A percentile compares a stretch with the other conserved stretches of the same genome.
phyloP scores from a whole-genome alignment of 2,888 invertebrate genomes.

The Anarsia innoxiella region DNA sequence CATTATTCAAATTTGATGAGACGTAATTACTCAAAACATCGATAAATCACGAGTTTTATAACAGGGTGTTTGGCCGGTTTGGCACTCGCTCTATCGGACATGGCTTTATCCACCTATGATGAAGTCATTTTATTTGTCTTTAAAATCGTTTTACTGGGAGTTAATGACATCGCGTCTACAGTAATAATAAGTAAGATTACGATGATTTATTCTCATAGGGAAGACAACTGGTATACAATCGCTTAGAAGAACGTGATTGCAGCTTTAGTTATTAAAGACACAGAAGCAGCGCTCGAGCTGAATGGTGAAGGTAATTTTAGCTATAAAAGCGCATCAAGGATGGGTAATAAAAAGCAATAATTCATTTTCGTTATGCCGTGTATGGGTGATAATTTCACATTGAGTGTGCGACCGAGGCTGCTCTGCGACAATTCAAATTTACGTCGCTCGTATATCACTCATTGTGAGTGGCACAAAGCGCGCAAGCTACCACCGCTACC shows the following conservation, averaged over 20 bases:
- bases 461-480: slow-evolving; percentile 69
- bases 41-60: slow-evolving; percentile 69
- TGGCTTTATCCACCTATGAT: slow-evolving; percentile 43
- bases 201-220: slow-evolving; percentile 21
- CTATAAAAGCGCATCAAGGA: slow-evolving; percentile 41
- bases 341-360: slow-evolving; percentile 64
- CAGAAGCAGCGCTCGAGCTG: slow-evolving; percentile 27
- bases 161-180: slow-evolving; percentile 48
- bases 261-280: slow-evolving; percentile 27
- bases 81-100: slow-evolving; percentile 42
- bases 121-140: slow-evolving; percentile 56
- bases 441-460: slow-evolving; percentile 72
- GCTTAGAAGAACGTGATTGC: slow-evolving; percentile 23
- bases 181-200: slow-evolving; percentile 28
- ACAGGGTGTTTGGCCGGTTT: slow-evolving; percentile 53
- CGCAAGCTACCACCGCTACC: slow-evolving; percentile 61
- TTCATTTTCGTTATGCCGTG: slow-evolving; percentile 73
- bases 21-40: slow-evolving; percentile 70
- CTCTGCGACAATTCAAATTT: slow-evolving; percentile 66
- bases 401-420: slow-evolving; percentile 47
- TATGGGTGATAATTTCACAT: slow-evolving; percentile 71
- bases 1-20: slow-evolving; percentile 74
- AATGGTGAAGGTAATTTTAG: slow-evolving; percentile 37
- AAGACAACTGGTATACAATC: slow-evolving; percentile 4
- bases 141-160: slow-evolving; percentile 49